phyloP scores from a whole-genome alignment of 2,113 vertebrate genomes.

The human (Homo sapiens) region DNA sequence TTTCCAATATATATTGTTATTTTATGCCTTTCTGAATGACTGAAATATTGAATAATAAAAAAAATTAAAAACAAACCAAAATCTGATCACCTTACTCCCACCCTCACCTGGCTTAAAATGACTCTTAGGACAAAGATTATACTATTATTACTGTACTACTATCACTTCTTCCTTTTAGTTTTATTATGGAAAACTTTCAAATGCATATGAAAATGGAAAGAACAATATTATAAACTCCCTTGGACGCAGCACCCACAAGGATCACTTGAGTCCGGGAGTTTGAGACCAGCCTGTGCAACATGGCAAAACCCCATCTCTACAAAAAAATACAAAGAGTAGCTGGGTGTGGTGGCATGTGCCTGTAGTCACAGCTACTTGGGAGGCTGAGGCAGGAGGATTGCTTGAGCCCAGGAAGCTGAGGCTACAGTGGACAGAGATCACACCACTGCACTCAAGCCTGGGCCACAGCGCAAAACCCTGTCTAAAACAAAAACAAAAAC shows the following conservation, averaged over 20 bases:
- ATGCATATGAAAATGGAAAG: neutral
- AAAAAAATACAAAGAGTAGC: no score
- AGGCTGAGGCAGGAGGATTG: no score
- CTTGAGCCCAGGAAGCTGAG: no score
- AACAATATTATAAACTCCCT: neutral
- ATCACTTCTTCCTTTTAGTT: neutral
- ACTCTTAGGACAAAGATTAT: slow-evolving; percentile 27
- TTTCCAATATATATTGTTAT: neutral
- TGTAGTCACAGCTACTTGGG: no score
- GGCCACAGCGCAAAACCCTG: no score
- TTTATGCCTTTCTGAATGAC: neutral
- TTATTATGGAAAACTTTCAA: neutral
- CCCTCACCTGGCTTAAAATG: neutral
- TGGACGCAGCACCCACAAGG: neutral
- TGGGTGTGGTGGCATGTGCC: no score
- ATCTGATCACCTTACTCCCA: neutral
- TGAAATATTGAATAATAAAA: slow-evolving; percentile 16
- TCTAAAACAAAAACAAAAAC: no score
- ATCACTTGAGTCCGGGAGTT: no score
- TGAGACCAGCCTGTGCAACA: no score
- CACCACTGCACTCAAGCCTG: no score
- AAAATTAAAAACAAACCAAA: slow-evolving; percentile 4
- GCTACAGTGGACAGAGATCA: no score
- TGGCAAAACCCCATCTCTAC: no score
- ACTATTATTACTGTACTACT: neutral